Conservation (phyloP, 2,888 invertebrate genomes). For the Ochropleura leucogaster region DNA sequence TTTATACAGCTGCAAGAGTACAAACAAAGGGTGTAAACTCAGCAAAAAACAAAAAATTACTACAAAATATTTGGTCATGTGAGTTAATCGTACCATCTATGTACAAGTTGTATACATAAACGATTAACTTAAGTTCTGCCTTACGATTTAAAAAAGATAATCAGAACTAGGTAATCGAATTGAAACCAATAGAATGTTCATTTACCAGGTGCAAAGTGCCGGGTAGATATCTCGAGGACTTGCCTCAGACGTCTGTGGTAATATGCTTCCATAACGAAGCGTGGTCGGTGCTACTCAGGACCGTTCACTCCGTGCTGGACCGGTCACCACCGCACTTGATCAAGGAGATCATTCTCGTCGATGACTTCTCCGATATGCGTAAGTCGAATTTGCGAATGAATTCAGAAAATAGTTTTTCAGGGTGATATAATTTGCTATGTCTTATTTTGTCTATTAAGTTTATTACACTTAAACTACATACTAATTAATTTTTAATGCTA, state of each 20-base stretch:
- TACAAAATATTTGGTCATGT: no score
- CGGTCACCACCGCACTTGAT: conserved; percentile 97
- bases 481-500: background rate
- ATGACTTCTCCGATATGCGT: conserved; percentile 99
- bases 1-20: no score
- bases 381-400: conserved; percentile 81
- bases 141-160: background rate
- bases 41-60: no score
- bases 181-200: background rate
- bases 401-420: background rate
- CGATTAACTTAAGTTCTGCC: background rate
- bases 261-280: conserved; percentile 99
- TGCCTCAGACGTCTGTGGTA: conserved; percentile 97
- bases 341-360: conserved; percentile 98
- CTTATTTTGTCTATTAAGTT: background rate
- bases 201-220: conserved; percentile 94
- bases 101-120: no score
- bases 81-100: no score
- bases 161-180: background rate
- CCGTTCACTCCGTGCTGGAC: conserved; percentile 99
- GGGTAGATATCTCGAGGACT: conserved; percentile 92
- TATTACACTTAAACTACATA: background rate
- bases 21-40: no score
- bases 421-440: background rate
- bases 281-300: conserved; percentile 98